Base-by-base conservation (phyloP, 2,113 vertebrate genomes). In the Lophius piscatorius region DNA sequence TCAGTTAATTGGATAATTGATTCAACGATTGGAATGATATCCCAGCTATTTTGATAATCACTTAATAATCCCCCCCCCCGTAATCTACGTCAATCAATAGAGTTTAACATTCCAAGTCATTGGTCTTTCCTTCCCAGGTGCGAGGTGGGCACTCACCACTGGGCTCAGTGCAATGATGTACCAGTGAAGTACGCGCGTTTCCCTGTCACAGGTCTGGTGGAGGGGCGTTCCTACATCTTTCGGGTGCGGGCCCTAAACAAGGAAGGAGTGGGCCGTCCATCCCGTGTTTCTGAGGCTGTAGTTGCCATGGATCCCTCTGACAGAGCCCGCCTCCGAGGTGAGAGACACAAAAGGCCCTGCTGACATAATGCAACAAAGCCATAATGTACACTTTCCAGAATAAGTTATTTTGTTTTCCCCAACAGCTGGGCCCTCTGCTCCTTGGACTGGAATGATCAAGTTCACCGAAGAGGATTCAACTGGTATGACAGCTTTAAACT, bases 361-460 rank as follows among this genome's bases (percentile, higher is more conserved):
- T 16, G 20, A 52, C 3, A 46, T 0, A 11, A 28, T 46, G n/a
- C 6, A 34, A 14, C 22, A 28, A 34, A 11, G 6, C 12, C 9
- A 33, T 3, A 14, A 58, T 16, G 23, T 9, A 0, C 48, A 14
- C 13, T 17, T 24, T 41, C 44, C 14, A n/a, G 6, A 34, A 33
- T 0, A 0, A 12, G 34, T 61, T 55, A 0, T 47, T 55, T 47
- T 29, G 7, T 35, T 35, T 29, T 33, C 6, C 28, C 6, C 8
- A 24, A 56, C 70, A 98, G 96, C 94, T 86, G 94, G 94, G 4
- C 93, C 96, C 28, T 97, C 92, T 35, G 96, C 97, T 75, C 97
- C 97, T 24, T 99, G 95, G 95, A 99, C 97, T 17, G 97, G 96
- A 29, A 94, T 98, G 88, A 99, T 99, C 83, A 98, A 97, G 89